phyloP scores from a whole-genome alignment of 2,888 invertebrate genomes.

The Melipona beecheii region DNA sequence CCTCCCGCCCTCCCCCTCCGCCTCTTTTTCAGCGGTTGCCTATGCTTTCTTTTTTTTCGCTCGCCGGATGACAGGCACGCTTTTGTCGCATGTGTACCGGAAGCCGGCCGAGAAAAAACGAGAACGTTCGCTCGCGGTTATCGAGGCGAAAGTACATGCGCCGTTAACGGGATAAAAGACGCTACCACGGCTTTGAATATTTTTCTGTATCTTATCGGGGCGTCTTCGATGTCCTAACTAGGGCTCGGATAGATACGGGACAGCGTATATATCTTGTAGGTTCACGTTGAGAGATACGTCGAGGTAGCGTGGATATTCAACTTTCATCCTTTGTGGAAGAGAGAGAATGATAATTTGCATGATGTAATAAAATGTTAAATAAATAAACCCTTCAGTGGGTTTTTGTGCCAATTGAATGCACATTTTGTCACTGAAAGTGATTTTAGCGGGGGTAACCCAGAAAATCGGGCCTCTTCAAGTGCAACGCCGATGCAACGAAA shows the following conservation, averaged over 20 bases:
- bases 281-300: neutral
- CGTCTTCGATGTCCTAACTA: neutral
- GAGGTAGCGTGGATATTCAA: neutral
- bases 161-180: constrained; percentile 41
- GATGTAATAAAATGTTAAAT: too few species aligned
- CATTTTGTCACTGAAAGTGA: too few species aligned
- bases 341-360: too few species aligned
- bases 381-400: too few species aligned
- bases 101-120: constrained; percentile 26
- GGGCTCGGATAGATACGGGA: neutral
- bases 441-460: too few species aligned
- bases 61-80: neutral
- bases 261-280: neutral
- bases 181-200: constrained; percentile 33
- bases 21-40: neutral
- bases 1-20: neutral
- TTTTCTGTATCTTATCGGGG: constrained; percentile 30
- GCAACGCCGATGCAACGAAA: too few species aligned
- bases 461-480: too few species aligned
- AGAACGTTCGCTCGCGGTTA: constrained; percentile 40
- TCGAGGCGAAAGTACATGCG: constrained; percentile 14
- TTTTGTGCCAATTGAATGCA: too few species aligned
- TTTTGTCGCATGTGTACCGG: constrained; percentile 16
- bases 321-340: neutral
- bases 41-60: constrained; percentile 11